These are phyloP conservation scores for Conistra vaccinii DNA, from an alignment of 2,888 invertebrate genomes.

Conservation along the genomic window DNA sequence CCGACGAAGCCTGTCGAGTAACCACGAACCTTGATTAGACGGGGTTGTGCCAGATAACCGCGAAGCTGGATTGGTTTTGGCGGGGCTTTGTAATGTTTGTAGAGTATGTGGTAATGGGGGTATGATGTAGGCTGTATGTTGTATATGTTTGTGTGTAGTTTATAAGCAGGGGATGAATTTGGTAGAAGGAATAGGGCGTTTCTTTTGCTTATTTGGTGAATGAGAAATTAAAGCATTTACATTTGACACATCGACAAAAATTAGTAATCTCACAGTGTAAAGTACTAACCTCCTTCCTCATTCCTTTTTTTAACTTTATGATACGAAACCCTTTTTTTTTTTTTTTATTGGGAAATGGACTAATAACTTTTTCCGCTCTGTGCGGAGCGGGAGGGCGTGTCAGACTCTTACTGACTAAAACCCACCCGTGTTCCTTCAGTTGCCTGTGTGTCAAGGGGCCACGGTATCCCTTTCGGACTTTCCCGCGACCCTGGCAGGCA, in stretches of 20 bases:
- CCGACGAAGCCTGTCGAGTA: conserved; percentile 40
- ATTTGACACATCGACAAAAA: too few relatives aligned
- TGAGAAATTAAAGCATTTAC: not conserved
- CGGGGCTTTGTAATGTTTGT: not conserved
- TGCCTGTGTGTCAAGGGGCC: too few relatives aligned
- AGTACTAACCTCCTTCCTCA: not conserved
- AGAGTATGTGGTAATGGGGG: not conserved
- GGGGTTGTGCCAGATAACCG: conserved; percentile 8
- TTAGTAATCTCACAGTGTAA: not conserved
- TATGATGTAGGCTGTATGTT: not conserved
- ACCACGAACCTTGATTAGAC: conserved; percentile 24
- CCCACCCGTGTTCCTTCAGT: too few relatives aligned
- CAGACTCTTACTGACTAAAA: too few relatives aligned
- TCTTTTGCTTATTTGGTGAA: too few relatives aligned
- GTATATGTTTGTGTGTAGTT: not conserved
- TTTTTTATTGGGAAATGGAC: too few relatives aligned
- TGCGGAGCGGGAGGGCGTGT: too few relatives aligned
- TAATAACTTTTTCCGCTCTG: too few relatives aligned
- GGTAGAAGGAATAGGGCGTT: not conserved
- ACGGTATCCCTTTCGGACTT: too few relatives aligned
- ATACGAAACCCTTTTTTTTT: too few relatives aligned
- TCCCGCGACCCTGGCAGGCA: too few relatives aligned
- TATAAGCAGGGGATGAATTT: not conserved
- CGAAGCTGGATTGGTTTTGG: conserved; percentile 3
- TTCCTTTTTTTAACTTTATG: too few relatives aligned